Percentiles rank a stretch among this genome's conserved stretches.
Conservation (phyloP, 2,113 vertebrate species). For the Ursus arctos region DNA sequence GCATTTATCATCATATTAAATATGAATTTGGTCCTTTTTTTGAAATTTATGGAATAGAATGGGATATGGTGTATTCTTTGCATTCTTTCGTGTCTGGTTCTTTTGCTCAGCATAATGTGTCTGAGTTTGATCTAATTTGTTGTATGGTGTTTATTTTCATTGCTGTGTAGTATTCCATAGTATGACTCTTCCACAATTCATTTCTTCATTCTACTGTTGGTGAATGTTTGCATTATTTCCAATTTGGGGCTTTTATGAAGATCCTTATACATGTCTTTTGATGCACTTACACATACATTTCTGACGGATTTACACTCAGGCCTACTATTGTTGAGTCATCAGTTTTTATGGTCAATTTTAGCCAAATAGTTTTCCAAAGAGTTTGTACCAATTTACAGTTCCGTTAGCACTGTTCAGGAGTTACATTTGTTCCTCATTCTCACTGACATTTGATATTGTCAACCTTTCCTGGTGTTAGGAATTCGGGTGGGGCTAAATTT, state of each 20-base stretch:
- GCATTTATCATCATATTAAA: background rate
- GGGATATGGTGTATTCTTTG: background rate
- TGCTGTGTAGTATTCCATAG: background rate
- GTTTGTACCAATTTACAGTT: background rate
- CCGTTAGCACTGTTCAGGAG: background rate
- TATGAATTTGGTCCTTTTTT: background rate
- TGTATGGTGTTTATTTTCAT: background rate
- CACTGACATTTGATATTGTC: background rate
- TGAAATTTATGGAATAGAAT: constrained; percentile 27
- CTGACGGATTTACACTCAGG: background rate
- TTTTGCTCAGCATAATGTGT: background rate
- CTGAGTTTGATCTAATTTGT: constrained; percentile 16
- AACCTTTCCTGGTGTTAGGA: background rate
- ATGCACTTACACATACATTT: background rate
- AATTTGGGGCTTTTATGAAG: background rate
- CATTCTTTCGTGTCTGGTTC: background rate
- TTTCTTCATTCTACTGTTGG: background rate
- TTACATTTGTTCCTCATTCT: background rate
- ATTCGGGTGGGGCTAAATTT: background rate
- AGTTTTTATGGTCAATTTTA: background rate
- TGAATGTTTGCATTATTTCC: constrained; percentile 2
- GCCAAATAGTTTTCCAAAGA: background rate
- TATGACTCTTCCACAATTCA: background rate
- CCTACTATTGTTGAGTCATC: background rate
- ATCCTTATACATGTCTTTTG: background rate